A percentile compares a stretch with the other conserved stretches of the same genome.
Conservation (phyloP, 2,888 invertebrate species). For the Bimastos eiseni region DNA sequence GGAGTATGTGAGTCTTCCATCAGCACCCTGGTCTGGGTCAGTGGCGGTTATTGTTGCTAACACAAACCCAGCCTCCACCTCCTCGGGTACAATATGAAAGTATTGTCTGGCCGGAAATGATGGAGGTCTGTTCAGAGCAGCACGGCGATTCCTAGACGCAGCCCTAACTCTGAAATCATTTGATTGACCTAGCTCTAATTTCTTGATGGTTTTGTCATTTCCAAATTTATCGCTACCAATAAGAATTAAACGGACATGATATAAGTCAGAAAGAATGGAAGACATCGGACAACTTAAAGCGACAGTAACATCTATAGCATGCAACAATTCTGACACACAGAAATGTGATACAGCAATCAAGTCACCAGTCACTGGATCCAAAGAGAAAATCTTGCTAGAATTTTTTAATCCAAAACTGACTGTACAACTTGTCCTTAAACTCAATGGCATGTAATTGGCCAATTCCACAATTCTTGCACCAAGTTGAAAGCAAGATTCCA, state of each 20-base stretch:
- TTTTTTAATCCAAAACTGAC: background rate
- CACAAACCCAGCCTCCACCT: slow-evolving; percentile 70
- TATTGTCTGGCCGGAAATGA: slow-evolving; percentile 36
- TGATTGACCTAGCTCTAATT: no score
- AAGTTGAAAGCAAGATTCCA: background rate
- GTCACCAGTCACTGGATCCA: background rate
- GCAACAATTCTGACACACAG: background rate
- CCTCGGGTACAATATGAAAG: slow-evolving; percentile 71
- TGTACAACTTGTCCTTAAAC: background rate
- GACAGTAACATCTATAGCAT: background rate
- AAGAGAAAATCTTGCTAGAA: background rate
- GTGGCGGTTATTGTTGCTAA: slow-evolving; percentile 85
- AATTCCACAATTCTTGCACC: background rate
- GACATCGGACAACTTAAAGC: background rate
- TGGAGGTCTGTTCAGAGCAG: slow-evolving; percentile 30
- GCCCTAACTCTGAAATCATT: no score
- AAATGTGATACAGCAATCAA: background rate
- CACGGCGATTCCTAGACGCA: background rate
- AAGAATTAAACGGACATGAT: background rate
- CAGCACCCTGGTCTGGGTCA: slow-evolving; percentile 73
- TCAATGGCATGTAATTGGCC: background rate
- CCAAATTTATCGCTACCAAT: background rate
- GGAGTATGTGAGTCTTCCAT: slow-evolving; percentile 69
- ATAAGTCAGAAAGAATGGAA: background rate
- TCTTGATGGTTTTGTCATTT: no score